These are phyloP conservation scores for Chironomus striatipennis DNA, from an alignment of 1,140 invertebrate genomes.

Conservation along the genomic window DNA sequence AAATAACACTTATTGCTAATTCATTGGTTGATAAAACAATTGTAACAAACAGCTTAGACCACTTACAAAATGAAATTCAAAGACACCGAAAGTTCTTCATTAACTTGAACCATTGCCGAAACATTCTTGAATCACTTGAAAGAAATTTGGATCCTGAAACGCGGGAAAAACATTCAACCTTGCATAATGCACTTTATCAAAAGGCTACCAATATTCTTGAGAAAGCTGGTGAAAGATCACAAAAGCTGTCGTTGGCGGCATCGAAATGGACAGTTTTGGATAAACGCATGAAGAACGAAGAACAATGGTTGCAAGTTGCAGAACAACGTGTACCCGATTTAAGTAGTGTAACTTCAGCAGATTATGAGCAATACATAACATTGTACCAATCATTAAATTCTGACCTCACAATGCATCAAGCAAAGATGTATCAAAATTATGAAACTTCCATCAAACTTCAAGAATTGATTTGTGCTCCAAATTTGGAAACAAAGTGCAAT, in stretches of 20 bases:
- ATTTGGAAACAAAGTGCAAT: conserved; percentile 59
- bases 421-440: conserved; percentile 60
- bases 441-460: conserved; percentile 63
- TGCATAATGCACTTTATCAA: conserved; percentile 68
- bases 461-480: conserved; percentile 60
- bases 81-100: conserved; percentile 83
- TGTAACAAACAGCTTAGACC: conserved; percentile 59
- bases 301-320: conserved; percentile 69
- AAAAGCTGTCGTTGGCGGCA: conserved; percentile 71
- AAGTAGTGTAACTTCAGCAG: conserved; percentile 63
- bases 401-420: conserved; percentile 68
- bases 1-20: conserved; percentile 74
- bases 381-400: conserved; percentile 67
- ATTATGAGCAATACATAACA: conserved; percentile 75
- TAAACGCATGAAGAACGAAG: conserved; percentile 71
- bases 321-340: conserved; percentile 71
- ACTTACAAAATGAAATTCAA: conserved; percentile 77
- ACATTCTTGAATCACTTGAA: conserved; percentile 74
- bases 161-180: conserved; percentile 55
- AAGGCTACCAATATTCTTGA: conserved; percentile 65
- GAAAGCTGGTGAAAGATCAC: conserved; percentile 64
- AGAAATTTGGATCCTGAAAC: conserved; percentile 72
- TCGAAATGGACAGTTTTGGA: conserved; percentile 72
- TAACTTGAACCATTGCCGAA: conserved; percentile 73
- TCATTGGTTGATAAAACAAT: conserved; percentile 64